phyloP scores from a whole-genome alignment of 2,888 invertebrate genomes.

The Mimas tiliae region DNA sequence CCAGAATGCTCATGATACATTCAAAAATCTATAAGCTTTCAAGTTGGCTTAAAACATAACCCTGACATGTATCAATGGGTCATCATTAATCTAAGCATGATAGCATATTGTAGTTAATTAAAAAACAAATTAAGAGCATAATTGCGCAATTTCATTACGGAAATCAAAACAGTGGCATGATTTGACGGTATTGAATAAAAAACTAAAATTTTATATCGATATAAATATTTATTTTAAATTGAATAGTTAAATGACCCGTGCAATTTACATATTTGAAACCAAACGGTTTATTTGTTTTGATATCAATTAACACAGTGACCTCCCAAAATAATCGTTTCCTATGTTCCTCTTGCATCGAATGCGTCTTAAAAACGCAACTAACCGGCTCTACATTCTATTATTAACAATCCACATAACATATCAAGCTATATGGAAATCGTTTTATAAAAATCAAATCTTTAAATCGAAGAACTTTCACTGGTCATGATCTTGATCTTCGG shows the following conservation, averaged over 20 bases:
- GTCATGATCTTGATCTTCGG: no score
- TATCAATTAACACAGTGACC: constrained; percentile 57
- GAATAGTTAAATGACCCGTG: constrained; percentile 36
- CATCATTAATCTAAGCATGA: background rate
- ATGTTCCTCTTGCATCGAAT: constrained; percentile 30
- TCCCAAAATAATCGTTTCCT: constrained; percentile 46
- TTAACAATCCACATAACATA: no score
- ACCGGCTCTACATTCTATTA: constrained; percentile 1
- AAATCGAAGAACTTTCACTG: no score
- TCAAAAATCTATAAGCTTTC: no score
- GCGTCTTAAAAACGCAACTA: background rate
- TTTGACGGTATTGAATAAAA: no score
- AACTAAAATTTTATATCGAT: background rate
- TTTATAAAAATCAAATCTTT: background rate
- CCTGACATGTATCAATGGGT: no score
- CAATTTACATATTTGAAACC: constrained; percentile 47
- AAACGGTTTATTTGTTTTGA: constrained; percentile 55
- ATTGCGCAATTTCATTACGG: background rate
- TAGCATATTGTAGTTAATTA: background rate
- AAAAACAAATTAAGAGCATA: background rate
- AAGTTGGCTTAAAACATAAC: no score
- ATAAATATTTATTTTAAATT: background rate
- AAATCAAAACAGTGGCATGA: background rate
- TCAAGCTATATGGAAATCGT: no score
- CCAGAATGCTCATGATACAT: no score